Percentiles rank a stretch among this genome's conserved stretches.
These are phyloP conservation scores for Drosophila leontia DNA, from an alignment of 1,140 invertebrate species.

Conservation along the genomic window DNA sequence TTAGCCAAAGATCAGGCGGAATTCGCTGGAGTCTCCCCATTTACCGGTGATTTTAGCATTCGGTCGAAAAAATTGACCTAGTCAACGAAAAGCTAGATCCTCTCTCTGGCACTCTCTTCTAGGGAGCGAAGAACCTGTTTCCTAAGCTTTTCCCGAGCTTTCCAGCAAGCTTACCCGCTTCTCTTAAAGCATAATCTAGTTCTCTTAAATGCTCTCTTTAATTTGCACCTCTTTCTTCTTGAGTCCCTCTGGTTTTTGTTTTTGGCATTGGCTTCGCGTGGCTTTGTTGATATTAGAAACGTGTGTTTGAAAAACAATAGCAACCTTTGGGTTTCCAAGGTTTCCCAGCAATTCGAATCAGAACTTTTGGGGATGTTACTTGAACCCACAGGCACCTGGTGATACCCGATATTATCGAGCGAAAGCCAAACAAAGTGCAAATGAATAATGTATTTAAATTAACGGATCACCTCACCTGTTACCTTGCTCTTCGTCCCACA, in stretches of 20 bases:
- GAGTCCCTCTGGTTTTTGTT: neutral
- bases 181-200: conserved; percentile 12
- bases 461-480: conserved; percentile 26
- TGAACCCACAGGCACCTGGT: conserved; percentile 4
- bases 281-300: conserved; percentile 38
- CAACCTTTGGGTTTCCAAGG: conserved; percentile 55
- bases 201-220: conserved; percentile 20
- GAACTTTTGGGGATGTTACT: conserved; percentile 14
- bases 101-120: conserved; percentile 6
- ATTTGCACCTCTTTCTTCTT: neutral
- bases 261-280: conserved; percentile 41
- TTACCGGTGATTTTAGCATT: conserved; percentile 37
- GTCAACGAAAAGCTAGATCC: conserved; percentile 63
- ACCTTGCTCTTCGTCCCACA: neutral
- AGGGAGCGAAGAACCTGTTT: conserved; percentile 17
- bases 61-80: conserved; percentile 69
- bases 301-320: conserved; percentile 31
- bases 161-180: conserved; percentile 3
- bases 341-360: conserved; percentile 10
- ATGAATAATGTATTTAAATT: conserved; percentile 14
- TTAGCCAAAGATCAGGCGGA: conserved; percentile 53
- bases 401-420: neutral
- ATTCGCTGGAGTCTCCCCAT: conserved; percentile 19
- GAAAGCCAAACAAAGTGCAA: conserved; percentile 15
- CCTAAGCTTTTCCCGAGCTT: conserved; percentile 2